Conservation (phyloP, 2,113 vertebrate species). For the Halcyon senegalensis region DNA sequence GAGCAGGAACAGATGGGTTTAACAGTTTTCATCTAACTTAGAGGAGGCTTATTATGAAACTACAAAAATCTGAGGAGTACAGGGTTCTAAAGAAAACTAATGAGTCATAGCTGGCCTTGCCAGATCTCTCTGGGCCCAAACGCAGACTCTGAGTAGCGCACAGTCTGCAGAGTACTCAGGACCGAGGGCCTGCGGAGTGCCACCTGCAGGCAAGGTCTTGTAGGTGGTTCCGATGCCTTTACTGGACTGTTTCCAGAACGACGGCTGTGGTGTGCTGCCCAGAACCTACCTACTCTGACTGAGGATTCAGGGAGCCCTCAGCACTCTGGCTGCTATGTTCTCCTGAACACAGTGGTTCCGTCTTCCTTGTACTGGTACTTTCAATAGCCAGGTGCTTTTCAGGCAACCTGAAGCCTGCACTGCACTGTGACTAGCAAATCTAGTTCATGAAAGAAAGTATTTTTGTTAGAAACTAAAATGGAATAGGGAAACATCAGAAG, state of each 20-base stretch:
- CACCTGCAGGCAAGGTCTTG: neutral
- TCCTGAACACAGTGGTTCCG: neutral
- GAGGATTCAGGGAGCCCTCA: neutral
- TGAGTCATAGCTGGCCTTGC: conserved; percentile 32
- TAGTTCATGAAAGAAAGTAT: neutral
- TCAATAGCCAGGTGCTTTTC: neutral
- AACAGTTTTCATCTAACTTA: conserved; percentile 33
- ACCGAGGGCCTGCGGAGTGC: neutral
- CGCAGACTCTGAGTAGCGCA: neutral
- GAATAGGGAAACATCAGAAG: neutral
- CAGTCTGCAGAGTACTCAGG: neutral
- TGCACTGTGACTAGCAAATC: neutral
- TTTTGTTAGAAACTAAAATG: neutral
- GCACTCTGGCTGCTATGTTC: neutral
- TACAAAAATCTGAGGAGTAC: conserved; percentile 17
- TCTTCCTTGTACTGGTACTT: neutral
- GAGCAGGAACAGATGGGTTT: conserved; percentile 37
- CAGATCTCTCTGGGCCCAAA: conserved; percentile 28
- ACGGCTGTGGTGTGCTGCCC: neutral
- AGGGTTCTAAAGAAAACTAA: conserved; percentile 30
- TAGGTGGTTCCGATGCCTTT: neutral
- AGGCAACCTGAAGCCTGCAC: neutral
- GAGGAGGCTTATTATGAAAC: conserved; percentile 36
- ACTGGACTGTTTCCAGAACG: neutral
- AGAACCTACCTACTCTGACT: neutral